Evolutionary conservation across 1,140 invertebrate genomes (phyloP).

Genomic region (Acyrthosiphon pisum): DNA sequence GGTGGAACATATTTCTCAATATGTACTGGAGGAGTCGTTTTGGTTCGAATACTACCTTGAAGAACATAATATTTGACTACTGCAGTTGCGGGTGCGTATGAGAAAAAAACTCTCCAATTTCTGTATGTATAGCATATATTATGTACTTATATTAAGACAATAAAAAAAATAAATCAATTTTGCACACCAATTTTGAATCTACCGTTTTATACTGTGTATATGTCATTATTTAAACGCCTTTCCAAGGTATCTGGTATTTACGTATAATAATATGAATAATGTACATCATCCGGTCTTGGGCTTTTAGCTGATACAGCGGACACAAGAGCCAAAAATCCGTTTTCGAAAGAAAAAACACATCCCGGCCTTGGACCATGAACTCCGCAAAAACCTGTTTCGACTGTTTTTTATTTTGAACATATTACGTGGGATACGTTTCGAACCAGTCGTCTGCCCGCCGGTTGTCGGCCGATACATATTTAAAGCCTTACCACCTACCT

Average conservation of each 20-base stretch:
- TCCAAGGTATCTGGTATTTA: background rate
- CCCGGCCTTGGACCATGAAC: background rate
- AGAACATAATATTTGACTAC: background rate
- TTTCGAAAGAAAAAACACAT: slow-evolving; percentile 28
- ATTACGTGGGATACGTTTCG: background rate
- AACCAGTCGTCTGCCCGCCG: slow-evolving; percentile 16
- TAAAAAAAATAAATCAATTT: slow-evolving; percentile 25
- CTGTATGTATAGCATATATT: background rate
- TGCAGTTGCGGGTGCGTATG: background rate
- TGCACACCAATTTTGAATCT: background rate
- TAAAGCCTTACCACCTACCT: background rate
- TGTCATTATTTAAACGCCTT: background rate
- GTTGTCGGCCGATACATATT: slow-evolving; percentile 20
- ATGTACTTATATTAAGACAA: background rate
- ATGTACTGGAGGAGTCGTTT: background rate
- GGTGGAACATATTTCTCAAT: background rate
- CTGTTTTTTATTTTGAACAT: slow-evolving; percentile 29
- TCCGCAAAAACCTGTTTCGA: slow-evolving; percentile 43
- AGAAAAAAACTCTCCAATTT: background rate
- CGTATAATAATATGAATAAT: background rate
- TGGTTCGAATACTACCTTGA: slow-evolving; percentile 12
- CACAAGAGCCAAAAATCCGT: background rate
- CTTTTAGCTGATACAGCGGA: background rate
- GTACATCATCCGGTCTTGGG: background rate
- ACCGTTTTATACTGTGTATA: background rate